Conservation (phyloP, 2,113 vertebrate genomes). For the Phylloscopus whistleri region DNA sequence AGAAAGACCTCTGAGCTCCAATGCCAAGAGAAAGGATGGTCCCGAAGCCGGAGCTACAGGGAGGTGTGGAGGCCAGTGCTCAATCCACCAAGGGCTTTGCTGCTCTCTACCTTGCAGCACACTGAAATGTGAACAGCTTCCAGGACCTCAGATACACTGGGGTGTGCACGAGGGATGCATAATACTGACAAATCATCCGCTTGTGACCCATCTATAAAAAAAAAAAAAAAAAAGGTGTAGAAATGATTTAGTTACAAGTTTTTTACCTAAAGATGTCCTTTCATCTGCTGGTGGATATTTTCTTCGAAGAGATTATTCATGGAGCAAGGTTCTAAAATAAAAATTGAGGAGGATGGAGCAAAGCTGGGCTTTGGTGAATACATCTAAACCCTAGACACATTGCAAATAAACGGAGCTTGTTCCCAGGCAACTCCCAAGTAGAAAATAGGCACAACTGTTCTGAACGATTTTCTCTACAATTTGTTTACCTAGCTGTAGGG, state of each 20-base stretch:
- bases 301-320: conserved; percentile 48
- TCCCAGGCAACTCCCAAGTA: conserved; percentile 66
- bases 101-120: not conserved
- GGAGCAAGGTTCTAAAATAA: conserved; percentile 67
- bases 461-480: not conserved
- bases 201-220: conserved; percentile 11
- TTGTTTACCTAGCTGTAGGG: conserved; percentile 48
- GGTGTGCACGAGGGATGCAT: not conserved
- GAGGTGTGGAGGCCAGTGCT: not conserved
- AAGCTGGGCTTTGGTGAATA: conserved; percentile 60
- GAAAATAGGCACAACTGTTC: conserved; percentile 56
- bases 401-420: conserved; percentile 54
- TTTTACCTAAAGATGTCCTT: conserved; percentile 60
- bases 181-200: not conserved
- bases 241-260: conserved; percentile 8
- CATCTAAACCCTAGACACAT: conserved; percentile 54
- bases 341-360: conserved; percentile 65
- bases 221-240: not conserved
- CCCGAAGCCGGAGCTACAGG: not conserved
- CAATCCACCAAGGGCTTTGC: not conserved
- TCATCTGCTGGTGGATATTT: conserved; percentile 39
- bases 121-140: not conserved
- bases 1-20: not conserved
- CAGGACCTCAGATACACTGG: not conserved
- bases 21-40: not conserved